phyloP scores from a whole-genome alignment of 2,888 invertebrate genomes.

The Zhengitettix transpicula region DNA sequence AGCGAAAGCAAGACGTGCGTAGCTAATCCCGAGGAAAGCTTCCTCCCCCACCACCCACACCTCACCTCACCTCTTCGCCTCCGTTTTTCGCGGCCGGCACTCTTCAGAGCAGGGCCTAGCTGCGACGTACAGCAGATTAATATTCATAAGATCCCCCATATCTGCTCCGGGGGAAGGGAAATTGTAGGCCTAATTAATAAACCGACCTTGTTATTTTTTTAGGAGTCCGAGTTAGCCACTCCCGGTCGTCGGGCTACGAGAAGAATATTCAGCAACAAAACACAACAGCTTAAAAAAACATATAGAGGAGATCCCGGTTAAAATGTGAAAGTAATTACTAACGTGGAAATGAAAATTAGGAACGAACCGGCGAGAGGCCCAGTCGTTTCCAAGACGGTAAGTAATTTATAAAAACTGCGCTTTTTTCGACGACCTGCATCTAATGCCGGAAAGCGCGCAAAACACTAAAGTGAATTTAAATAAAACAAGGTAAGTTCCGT shows the following conservation, averaged over 20 bases:
- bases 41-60: background rate
- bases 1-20: background rate
- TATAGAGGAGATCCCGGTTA: background rate
- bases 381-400: background rate
- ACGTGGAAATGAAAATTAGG: background rate
- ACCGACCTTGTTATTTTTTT: background rate
- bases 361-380: background rate
- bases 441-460: background rate
- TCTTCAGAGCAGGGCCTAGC: too few relatives aligned
- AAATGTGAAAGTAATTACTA: background rate
- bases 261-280: background rate
- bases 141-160: background rate
- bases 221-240: background rate
- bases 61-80: background rate
- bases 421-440: background rate
- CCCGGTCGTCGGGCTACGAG: background rate
- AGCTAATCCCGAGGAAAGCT: background rate
- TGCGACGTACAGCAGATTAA: background rate
- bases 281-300: background rate
- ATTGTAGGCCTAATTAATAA: background rate
- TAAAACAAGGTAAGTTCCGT: background rate
- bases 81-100: background rate
- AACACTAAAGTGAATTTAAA: background rate
- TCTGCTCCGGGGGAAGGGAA: background rate
- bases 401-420: background rate